Base-by-base conservation (phyloP, 2,113 vertebrate species). In the Lophochroa leadbeateri region DNA sequence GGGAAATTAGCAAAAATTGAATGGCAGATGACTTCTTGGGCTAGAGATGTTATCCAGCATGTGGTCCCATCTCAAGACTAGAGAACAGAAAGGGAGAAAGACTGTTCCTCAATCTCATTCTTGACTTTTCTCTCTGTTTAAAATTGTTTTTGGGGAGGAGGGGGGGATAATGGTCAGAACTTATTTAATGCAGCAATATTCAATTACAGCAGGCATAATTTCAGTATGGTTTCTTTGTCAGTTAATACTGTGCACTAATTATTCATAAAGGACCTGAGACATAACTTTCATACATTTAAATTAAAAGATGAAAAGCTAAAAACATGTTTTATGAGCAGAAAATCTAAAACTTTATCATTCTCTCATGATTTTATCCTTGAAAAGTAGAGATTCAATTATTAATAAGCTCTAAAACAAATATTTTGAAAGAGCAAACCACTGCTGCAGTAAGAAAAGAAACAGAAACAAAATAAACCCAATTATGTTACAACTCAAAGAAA, bases 181-280 rank as follows among this genome's bases (percentile, higher is more conserved):
- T 12, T 50, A 68, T 81, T 82, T 94, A 86, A 70, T 75, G 31
- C 17, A 61, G 20, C 35, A 60, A 3, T 69, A 68, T 83, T 86
- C 96, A 95, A 94, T 77, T 93, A 94, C 85, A 90, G 43, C 8
- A 93, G 33, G 23, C 0, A 0, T 57, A 76, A 11, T 27, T 93
- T 95, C 4, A 4, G 46, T 80, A 57, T 41, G 68, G 80, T 81
- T 92, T 93, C 46, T 91, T 95, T 86, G 31, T 49, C 88, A 84
- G 52, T 86, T 93, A 92, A 95, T 75, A 88, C 39, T 47, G 60
- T 75, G 16, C 60, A 52, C 79, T 95, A 92, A 95, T 94, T 96
- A 88, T 78, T 94, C 85, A 94, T 92, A 89, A 90, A 92, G 63
- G 58, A 72, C 55, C 33, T 86, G 35, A 88, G 86, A 90, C 44